These are phyloP conservation scores for Gallinago jamesoni DNA, from an alignment of 2,113 vertebrate genomes.

Conservation along the genomic window DNA sequence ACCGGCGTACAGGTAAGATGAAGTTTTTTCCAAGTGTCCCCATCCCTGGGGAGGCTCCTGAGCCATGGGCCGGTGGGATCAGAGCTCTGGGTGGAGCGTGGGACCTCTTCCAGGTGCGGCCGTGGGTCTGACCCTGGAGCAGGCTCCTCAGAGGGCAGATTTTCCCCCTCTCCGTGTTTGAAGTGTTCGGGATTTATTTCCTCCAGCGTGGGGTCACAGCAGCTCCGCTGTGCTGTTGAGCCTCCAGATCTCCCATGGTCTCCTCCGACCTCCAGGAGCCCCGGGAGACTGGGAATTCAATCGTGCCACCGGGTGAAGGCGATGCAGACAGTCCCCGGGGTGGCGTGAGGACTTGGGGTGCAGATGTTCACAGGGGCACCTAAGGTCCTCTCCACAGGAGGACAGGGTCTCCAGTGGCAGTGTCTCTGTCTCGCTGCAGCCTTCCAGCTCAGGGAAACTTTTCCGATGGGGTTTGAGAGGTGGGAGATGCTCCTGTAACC, in stretches of 20 bases:
- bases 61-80: background rate
- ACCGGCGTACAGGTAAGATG: slow-evolving; percentile 92
- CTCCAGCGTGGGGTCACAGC: background rate
- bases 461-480: background rate
- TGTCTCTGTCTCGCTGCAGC: background rate
- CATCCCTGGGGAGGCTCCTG: background rate
- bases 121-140: rapidly evolving
- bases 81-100: background rate
- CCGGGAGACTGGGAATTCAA: background rate
- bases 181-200: background rate
- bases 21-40: slow-evolving; percentile 43
- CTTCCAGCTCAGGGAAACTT: slow-evolving; percentile 18
- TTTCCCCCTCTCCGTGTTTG: background rate
- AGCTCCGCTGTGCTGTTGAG: background rate
- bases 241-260: background rate
- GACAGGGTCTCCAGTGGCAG: background rate
- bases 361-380: background rate
- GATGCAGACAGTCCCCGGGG: background rate
- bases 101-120: background rate
- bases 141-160: rapidly evolving
- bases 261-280: background rate
- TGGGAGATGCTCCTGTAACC: background rate
- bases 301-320: rapidly evolving
- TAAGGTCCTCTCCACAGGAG: background rate
- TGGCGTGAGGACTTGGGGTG: rapidly evolving